A percentile compares a stretch with the other conserved stretches of the same genome.
Conservation (phyloP, 2,113 vertebrate species). For the Anser brachyrhynchus region DNA sequence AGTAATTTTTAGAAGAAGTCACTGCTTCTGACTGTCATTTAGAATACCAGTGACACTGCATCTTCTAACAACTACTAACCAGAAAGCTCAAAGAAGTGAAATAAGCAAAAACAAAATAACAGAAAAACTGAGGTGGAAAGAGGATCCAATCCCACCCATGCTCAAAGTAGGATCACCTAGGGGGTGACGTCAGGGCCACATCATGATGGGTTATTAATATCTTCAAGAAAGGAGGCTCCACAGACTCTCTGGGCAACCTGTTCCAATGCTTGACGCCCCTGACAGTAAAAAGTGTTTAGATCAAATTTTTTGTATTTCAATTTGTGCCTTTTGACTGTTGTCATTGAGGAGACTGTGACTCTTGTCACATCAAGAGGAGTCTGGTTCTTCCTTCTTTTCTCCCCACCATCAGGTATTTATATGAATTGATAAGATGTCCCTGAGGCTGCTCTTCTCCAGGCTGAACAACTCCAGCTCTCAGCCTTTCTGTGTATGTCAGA, state of each 20-base stretch:
- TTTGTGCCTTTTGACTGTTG: not conserved
- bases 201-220: not conserved
- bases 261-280: not conserved
- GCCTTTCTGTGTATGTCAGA: not conserved
- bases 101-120: not conserved
- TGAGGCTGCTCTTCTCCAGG: not conserved
- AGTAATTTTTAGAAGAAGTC: not conserved
- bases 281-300: not conserved
- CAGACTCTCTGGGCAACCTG: not conserved
- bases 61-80: not conserved
- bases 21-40: not conserved
- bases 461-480: not conserved
- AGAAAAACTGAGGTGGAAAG: not conserved
- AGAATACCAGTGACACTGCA: not conserved
- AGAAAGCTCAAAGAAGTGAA: not conserved
- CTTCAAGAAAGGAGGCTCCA: not conserved
- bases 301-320: fast-evolving
- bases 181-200: not conserved
- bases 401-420: not conserved
- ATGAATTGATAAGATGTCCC: not conserved
- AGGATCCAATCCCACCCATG: not conserved
- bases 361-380: not conserved
- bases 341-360: not conserved
- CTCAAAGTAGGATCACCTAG: not conserved
- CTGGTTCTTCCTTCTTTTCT: not conserved